These are phyloP conservation scores for Zele albiditarsus DNA, from an alignment of 2,888 invertebrate genomes.

Conservation along the genomic window DNA sequence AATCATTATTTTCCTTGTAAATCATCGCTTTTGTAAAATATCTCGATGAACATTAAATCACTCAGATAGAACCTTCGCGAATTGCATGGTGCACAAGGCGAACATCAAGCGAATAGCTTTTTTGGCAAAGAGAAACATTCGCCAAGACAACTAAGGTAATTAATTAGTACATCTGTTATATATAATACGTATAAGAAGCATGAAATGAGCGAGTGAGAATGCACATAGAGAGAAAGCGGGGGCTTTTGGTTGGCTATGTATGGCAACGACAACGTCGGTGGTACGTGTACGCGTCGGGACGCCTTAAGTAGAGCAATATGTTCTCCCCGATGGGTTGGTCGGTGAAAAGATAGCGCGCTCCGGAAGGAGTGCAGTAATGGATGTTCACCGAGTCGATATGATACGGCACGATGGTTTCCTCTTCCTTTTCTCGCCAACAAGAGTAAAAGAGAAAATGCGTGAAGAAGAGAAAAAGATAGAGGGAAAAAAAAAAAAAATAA, in stretches of 20 bases:
- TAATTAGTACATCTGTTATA: constrained; percentile 40
- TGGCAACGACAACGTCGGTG: constrained; percentile 27
- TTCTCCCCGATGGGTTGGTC: constrained; percentile 38
- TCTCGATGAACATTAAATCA: background rate
- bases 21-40: background rate
- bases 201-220: constrained; percentile 3
- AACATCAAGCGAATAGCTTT: constrained; percentile 3
- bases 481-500: background rate
- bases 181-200: constrained; percentile 19
- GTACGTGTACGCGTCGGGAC: constrained; percentile 38
- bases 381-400: constrained; percentile 39
- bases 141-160: constrained; percentile 35
- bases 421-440: background rate
- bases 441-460: background rate
- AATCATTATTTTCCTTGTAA: too few species aligned
- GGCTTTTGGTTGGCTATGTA: constrained; percentile 25
- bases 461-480: background rate
- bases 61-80: background rate
- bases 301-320: constrained; percentile 43
- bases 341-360: constrained; percentile 35
- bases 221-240: constrained; percentile 4
- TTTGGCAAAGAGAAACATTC: constrained; percentile 25
- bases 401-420: constrained; percentile 30
- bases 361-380: constrained; percentile 35
- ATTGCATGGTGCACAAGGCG: background rate